phyloP scores from a whole-genome alignment of 2,888 invertebrate genomes.

The Allophyes oxyacanthae region DNA sequence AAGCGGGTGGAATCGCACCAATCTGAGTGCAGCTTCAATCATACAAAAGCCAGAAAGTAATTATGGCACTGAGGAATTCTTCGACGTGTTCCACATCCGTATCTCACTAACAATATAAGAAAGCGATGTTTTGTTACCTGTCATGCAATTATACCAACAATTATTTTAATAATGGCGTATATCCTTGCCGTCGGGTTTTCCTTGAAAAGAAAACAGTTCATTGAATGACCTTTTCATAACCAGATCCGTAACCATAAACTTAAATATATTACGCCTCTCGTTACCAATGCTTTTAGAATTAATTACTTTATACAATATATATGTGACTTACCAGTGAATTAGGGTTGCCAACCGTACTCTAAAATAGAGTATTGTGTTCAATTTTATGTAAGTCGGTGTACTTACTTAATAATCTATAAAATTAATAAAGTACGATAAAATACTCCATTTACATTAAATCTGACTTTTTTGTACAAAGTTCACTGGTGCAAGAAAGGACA shows the following conservation, averaged over 20 bases:
- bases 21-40: too few relatives aligned
- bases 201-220: conserved; percentile 52
- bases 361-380: too few relatives aligned
- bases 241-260: conserved; percentile 44
- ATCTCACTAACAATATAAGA: conserved; percentile 5
- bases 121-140: conserved; percentile 1
- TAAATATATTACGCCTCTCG: conserved; percentile 20
- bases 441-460: too few relatives aligned
- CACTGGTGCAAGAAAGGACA: too few relatives aligned
- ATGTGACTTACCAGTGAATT: conserved; percentile 21
- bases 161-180: conserved; percentile 15
- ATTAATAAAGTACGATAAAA: too few relatives aligned
- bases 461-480: too few relatives aligned
- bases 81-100: conserved; percentile 10
- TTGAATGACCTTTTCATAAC: conserved; percentile 28
- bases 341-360: too few relatives aligned
- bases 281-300: conserved; percentile 49
- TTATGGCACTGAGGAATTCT: neutral
- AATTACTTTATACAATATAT: conserved; percentile 39
- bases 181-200: conserved; percentile 36
- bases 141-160: conserved; percentile 21
- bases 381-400: too few relatives aligned
- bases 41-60: too few relatives aligned
- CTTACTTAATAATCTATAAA: too few relatives aligned
- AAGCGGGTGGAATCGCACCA: too few relatives aligned